phyloP scores from a whole-genome alignment of 1,140 invertebrate species.

The Drosophila gunungcola region DNA sequence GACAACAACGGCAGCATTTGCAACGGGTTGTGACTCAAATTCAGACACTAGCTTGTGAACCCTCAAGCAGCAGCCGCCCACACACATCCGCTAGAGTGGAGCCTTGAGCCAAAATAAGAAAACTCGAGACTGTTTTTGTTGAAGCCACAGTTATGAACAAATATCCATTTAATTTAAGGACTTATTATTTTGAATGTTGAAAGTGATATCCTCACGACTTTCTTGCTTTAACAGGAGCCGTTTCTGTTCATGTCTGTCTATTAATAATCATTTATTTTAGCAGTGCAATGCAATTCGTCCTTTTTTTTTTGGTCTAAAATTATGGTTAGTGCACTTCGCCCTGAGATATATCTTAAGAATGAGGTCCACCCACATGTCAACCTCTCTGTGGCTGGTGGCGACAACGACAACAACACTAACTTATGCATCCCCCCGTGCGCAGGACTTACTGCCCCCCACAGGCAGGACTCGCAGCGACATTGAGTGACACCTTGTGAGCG shows the following conservation, averaged over 20 bases:
- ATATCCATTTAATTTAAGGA: too few species aligned
- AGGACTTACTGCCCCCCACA: slow-evolving; percentile 35
- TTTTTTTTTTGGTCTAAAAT: too few species aligned
- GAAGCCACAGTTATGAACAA: neutral
- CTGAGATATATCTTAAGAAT: neutral
- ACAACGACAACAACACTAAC: slow-evolving; percentile 64
- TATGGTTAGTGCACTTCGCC: too few species aligned
- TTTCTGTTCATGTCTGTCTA: too few species aligned
- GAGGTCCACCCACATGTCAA: slow-evolving; percentile 5
- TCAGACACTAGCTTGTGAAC: slow-evolving; percentile 37
- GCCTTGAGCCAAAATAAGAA: neutral
- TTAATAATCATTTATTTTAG: too few species aligned
- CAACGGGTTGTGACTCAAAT: slow-evolving; percentile 50
- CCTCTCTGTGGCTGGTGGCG: slow-evolving; percentile 14
- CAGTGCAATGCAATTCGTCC: too few species aligned
- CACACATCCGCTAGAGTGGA: slow-evolving; percentile 17
- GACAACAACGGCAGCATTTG: slow-evolving; percentile 63
- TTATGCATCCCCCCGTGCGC: slow-evolving; percentile 31
- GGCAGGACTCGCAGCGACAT: slow-evolving; percentile 39
- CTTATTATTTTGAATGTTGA: too few species aligned
- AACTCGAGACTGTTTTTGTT: too few species aligned
- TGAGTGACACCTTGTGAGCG: slow-evolving; percentile 48
- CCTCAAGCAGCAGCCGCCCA: slow-evolving; percentile 31
- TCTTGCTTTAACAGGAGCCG: too few species aligned
- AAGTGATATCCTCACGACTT: too few species aligned